phyloP scores from a whole-genome alignment of 1,140 invertebrate genomes.

The Formica selysi region DNA sequence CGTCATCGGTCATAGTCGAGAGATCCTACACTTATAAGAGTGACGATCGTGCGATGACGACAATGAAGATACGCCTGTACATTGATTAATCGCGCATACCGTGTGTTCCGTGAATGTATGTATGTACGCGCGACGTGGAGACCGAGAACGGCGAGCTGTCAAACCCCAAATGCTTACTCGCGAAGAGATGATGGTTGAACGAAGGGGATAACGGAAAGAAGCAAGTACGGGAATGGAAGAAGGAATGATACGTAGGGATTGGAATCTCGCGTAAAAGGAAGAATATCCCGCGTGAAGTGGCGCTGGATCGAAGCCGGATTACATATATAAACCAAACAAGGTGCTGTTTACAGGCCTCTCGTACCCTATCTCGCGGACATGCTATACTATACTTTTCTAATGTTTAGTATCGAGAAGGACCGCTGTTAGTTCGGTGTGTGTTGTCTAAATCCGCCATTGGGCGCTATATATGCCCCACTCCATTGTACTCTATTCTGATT shows the following conservation, averaged over 20 bases:
- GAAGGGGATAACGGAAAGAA: too few relatives aligned
- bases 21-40: too few relatives aligned
- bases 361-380: too few relatives aligned
- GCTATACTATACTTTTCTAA: background rate
- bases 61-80: background rate
- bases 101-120: too few relatives aligned
- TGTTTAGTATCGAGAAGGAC: background rate
- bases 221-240: background rate
- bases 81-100: background rate
- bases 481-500: background rate
- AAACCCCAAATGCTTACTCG: too few relatives aligned
- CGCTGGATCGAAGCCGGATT: background rate
- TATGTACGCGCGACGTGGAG: background rate
- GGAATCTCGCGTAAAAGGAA: background rate
- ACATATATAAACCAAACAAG: background rate
- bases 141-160: background rate
- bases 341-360: background rate
- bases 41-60: background rate
- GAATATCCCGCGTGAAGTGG: background rate
- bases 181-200: too few relatives aligned
- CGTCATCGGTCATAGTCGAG: background rate
- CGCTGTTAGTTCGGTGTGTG: too few relatives aligned
- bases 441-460: background rate
- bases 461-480: slow-evolving; percentile 7
- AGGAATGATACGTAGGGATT: background rate